Evolutionary conservation across 2,797 vertebrate species (phyloP), one percentile per base, ranked within the genome.

Genomic region (Macropus fuliginosus): DNA sequence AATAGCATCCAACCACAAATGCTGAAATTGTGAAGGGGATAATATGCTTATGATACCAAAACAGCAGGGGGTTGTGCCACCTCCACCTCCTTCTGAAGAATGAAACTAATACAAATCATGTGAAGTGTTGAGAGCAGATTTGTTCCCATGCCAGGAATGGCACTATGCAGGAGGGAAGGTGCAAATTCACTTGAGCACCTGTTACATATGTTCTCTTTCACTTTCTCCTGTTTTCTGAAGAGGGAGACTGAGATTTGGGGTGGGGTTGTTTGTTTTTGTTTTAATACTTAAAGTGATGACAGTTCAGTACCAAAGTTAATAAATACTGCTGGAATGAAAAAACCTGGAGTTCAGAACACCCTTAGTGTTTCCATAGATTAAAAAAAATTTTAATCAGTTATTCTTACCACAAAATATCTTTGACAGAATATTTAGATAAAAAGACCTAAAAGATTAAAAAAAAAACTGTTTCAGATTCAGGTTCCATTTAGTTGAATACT

Each of bases 101-200:
- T 91, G 94, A 96, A 97, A 96, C 81, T 95, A 95, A 96, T 90
- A 91, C 90, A 91, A 91, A 96, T 93, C 95, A 92, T 91, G 56
- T 74, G 91, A 95, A 95, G 56, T 3, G 87, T 87, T 95, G 92
- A 92, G 54, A 91, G 91, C 91, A 95, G 57, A 81, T 81, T 81
- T 81, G 40, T 81, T 81, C 74, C 40, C 21, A 27, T 46, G 40
- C 74, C 21, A 81, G 40, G 8, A 46, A 81, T 46, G 74, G 74
- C n/a, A 81, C 74, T 27, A 81, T 27, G 8, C 40, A 81, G 40
- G 6, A 81, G 9, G 40, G 40, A 46, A 81, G 21, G 3, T 81
- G 3, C 40, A 46, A 81, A 81, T 81, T 46, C 8, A 46, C n/a
- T 46, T 81, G n/a, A 81, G n/a, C n/a, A 81, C 66, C 66, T 81